A percentile compares a stretch with the other conserved stretches of the same genome.
These are phyloP conservation scores for Syngnathus acus DNA, from an alignment of 2,797 vertebrate genomes.

Conservation along the genomic window DNA sequence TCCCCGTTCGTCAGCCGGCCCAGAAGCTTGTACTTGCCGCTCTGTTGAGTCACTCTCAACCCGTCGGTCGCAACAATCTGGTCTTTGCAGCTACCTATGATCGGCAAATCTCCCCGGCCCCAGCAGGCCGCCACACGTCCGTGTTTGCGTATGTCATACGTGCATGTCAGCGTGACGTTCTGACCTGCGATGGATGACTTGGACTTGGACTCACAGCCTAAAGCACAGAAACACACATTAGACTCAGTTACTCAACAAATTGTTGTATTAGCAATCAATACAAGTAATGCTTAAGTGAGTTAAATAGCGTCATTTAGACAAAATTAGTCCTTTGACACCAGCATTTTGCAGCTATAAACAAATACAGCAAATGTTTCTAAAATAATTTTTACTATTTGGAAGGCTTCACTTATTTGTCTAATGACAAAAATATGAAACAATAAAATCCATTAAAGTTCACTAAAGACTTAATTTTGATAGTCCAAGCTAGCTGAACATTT, in stretches of 20 bases:
- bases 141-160: slow-evolving; percentile 16
- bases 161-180: slow-evolving; percentile 63
- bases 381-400: too few relatives aligned
- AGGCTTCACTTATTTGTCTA: too few relatives aligned
- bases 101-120: slow-evolving; percentile 54
- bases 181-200: slow-evolving; percentile 46
- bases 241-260: too few relatives aligned
- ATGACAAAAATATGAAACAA: background rate
- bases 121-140: slow-evolving; percentile 63
- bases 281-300: background rate
- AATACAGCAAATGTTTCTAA: too few relatives aligned
- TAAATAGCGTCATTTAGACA: background rate
- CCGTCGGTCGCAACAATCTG: slow-evolving; percentile 61
- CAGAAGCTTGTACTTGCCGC: slow-evolving; percentile 59
- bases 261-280: too few relatives aligned
- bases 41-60: slow-evolving; percentile 12
- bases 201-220: slow-evolving; percentile 13
- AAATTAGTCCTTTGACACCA: background rate
- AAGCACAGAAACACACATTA: slow-evolving; percentile 4
- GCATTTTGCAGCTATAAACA: too few relatives aligned
- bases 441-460: background rate
- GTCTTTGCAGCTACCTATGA: slow-evolving; percentile 1
- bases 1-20: slow-evolving; percentile 60
- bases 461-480: background rate
- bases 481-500: background rate